Base-by-base conservation (phyloP, 2,888 invertebrate genomes). In the Phanerotoma sp. region DNA sequence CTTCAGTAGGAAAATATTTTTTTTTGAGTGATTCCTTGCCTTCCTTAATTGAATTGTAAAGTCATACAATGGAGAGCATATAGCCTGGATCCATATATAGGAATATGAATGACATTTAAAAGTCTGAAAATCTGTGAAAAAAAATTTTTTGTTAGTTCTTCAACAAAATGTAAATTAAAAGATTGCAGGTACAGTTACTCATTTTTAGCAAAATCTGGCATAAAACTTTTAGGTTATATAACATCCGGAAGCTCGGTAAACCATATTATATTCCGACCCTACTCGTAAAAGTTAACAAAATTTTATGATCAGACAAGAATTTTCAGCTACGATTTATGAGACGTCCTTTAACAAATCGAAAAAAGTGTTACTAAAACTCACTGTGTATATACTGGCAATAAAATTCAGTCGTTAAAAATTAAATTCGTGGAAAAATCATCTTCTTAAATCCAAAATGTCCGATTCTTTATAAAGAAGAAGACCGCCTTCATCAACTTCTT, bases 281-380 rank as follows among this genome's bases (percentile, higher is more conserved):
- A 54, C 60, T 58, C 58, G 57, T 62, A 62, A 65, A 65, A 64
- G 56, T 56, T 60, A 64, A 65, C 55, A 61, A 62, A 62, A 59
- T 60, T 63, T 60, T 60, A 60, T 51, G 48, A 62, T 46, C 51
- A 56, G 51, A 32, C 41, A 56, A 42, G 52, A 59, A 54, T 58
- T 60, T 55, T 55, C 51, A 33, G 49, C 51, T 15, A 42, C 56
- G 58, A 63, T 61, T 63, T 63, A 63, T 58, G 45, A 41, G 38
- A 15, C 15, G 41, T 45, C 40, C 42, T 15, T 42, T 33, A 18
- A 56, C 25, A 25, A 25, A 25, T 25, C 7, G 25, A 25, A 25
- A 25, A 25, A 25, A 25, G 25, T 25, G 25, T 25, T 25, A 25
- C 25, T 25, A 25, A 25, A 25, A 25, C 25, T 25, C 9, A 25